Percentiles rank a stretch among this genome's conserved stretches.
These are phyloP conservation scores for Tachypleus tridentatus DNA, from an alignment of 1,140 invertebrate genomes.

Conservation along the genomic window DNA sequence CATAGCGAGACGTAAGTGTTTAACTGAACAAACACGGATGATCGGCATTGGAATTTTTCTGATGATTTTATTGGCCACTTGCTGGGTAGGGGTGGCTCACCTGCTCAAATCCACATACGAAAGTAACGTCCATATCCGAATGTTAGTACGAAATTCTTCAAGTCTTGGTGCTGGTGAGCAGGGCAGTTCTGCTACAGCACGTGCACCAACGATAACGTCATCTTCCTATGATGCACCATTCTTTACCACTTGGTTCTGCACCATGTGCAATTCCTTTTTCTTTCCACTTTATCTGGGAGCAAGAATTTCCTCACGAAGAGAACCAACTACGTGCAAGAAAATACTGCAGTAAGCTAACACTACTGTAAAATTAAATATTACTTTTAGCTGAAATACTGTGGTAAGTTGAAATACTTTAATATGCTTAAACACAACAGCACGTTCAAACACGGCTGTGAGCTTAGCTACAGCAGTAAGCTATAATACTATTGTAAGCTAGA, in stretches of 20 bases:
- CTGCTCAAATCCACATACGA: slow-evolving; percentile 72
- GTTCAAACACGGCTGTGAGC: background rate
- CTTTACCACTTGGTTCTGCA: slow-evolving; percentile 91
- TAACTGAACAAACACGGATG: slow-evolving; percentile 35
- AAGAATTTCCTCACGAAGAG: slow-evolving; percentile 36
- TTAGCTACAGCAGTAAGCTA: too few relatives aligned
- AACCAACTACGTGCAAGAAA: background rate
- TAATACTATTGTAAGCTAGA: background rate
- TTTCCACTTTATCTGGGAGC: slow-evolving; percentile 75
- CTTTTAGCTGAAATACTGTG: background rate
- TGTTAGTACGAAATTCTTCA: slow-evolving; percentile 2
- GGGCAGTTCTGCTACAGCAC: background rate
- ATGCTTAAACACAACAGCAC: background rate
- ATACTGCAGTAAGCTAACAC: slow-evolving; percentile 6
- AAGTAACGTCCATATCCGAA: slow-evolving; percentile 27
- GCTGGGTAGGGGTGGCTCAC: slow-evolving; percentile 81
- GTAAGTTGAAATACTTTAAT: slow-evolving; percentile 1
- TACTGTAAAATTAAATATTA: slow-evolving; percentile 5
- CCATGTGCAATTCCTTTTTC: slow-evolving; percentile 78
- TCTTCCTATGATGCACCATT: slow-evolving; percentile 68
- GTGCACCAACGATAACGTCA: background rate
- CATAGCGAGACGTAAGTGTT: slow-evolving; percentile 14
- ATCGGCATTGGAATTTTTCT: slow-evolving; percentile 78
- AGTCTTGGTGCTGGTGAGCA: slow-evolving; percentile 28
- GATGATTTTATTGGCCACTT: slow-evolving; percentile 65